Evolutionary conservation across 2,113 vertebrate genomes (phyloP), one percentile per base, ranked within the genome.

Genomic region (Rynchops niger): DNA sequence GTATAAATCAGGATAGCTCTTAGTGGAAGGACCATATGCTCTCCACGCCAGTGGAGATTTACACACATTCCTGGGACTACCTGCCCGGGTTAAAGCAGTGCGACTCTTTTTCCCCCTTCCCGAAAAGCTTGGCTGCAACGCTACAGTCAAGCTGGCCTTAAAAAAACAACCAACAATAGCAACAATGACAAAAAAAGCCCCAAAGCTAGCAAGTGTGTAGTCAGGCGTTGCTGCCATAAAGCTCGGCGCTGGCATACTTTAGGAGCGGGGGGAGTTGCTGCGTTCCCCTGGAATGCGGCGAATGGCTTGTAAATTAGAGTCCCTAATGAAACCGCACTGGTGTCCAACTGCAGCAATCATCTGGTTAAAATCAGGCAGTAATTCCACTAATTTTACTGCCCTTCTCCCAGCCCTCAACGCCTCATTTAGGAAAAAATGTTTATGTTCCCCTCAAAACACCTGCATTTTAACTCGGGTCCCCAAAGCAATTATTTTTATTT

Each of bases 311-410:
- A 99, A 99, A 99, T 99, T 99, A 99, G 98, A 98, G 98, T 98
- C 98, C 98, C 98, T 99, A 99, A 99, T 99, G 99, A 99, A 99
- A 99, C 99, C 96, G 97, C 97, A 97, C 98, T 98, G 99, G 98
- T 99, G 99, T 99, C 99, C 99, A 98, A 99, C 98, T 98, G 98
- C 98, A 99, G 98, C 99, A 99, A 99, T 99, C 99, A 99, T 99
- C 99, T 99, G 99, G 99, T 99, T 99, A 99, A 99, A 99, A 99
- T 99, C 99, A 99, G 98, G 98, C 98, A 98, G 99, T 99, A 99
- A 99, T 99, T 99, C 98, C 98, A 98, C 99, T 99, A 99, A 99
- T 99, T 99, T 99, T 98, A 98, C 98, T 97, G 97, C 98, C 98
- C 97, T 99, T 98, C 98, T 98, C 98, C 97, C 96, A 98, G 98